Evolutionary conservation across 2,797 vertebrate species (phyloP).

Genomic region (Sebastes iracundus): DNA sequence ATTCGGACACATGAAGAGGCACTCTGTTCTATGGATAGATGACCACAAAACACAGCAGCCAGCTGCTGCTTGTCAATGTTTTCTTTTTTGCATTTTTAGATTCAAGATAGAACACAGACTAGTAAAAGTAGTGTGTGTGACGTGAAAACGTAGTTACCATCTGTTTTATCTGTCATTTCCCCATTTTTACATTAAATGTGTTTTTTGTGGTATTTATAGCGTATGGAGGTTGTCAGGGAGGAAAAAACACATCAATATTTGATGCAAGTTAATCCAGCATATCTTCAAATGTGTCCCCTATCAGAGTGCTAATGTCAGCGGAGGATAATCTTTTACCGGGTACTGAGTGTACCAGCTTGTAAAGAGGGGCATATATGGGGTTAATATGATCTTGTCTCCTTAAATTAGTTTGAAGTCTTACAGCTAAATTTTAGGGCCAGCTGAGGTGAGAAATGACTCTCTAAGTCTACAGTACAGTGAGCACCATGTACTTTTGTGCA

Average conservation of each 20-base stretch:
- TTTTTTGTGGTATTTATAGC: slow-evolving; percentile 10
- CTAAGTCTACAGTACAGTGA: neutral
- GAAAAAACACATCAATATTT: slow-evolving; percentile 3
- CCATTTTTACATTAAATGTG: slow-evolving; percentile 5
- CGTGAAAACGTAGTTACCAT: neutral
- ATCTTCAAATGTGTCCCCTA: slow-evolving; percentile 6
- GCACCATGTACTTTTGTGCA: neutral
- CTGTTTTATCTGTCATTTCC: neutral
- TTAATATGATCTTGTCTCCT: slow-evolving; percentile 44
- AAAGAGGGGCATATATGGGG: slow-evolving; percentile 9
- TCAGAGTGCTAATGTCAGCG: slow-evolving; percentile 8
- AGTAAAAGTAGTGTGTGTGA: neutral
- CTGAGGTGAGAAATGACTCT: slow-evolving; percentile 24
- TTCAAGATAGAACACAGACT: slow-evolving; percentile 4
- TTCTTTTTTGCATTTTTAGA: slow-evolving; percentile 17
- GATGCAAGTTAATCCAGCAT: slow-evolving; percentile 10
- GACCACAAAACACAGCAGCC: slow-evolving; percentile 48
- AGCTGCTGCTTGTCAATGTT: slow-evolving; percentile 47
- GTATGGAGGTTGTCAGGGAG: neutral
- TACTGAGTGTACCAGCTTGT: slow-evolving; percentile 34
- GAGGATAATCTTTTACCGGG: slow-evolving; percentile 21
- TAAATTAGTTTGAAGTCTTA: slow-evolving; percentile 42
- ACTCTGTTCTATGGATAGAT: slow-evolving; percentile 47
- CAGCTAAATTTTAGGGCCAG: slow-evolving; percentile 22
- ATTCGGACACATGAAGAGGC: slow-evolving; percentile 53